Conservation (phyloP, 2,797 vertebrate genomes). For the Iguana delicatissima region DNA sequence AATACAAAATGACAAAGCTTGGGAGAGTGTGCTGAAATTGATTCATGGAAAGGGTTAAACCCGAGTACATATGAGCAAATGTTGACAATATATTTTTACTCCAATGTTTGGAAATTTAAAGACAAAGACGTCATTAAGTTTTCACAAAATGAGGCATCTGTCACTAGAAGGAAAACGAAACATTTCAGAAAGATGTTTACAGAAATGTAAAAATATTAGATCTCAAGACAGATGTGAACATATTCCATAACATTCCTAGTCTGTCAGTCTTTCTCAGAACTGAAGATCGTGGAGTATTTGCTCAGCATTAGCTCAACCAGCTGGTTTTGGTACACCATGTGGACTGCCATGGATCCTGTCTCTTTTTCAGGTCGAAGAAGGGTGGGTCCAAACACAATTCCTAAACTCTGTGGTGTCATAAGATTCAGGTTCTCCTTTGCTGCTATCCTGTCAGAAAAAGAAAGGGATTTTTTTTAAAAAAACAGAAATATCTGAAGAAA, state of each 20-base stretch:
- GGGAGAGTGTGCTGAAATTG: constrained; percentile 66
- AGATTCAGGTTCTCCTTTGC: constrained; percentile 87
- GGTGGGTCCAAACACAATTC: constrained; percentile 95
- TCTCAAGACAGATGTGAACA: constrained; percentile 84
- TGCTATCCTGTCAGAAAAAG: constrained; percentile 85
- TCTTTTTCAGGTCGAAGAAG: constrained; percentile 93
- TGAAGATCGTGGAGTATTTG: constrained; percentile 88
- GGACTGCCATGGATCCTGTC: constrained; percentile 90
- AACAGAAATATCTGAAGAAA: constrained; percentile 58
- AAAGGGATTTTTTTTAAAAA: constrained; percentile 64
- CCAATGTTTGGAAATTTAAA: constrained; percentile 84
- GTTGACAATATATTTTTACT: constrained; percentile 85
- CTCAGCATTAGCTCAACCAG: constrained; percentile 92
- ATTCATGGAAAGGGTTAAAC: constrained; percentile 78
- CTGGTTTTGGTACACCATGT: constrained; percentile 97
- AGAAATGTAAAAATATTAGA: constrained; percentile 88
- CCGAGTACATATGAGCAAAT: constrained; percentile 83
- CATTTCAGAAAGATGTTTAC: constrained; percentile 87
- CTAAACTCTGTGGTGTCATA: constrained; percentile 94
- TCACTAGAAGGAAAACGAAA: constrained; percentile 83
- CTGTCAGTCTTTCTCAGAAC: constrained; percentile 83
- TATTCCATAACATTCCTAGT: constrained; percentile 77
- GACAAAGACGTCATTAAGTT: constrained; percentile 82
- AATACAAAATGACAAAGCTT: constrained; percentile 38
- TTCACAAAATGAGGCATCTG: constrained; percentile 86